Evolutionary conservation across 2,888 invertebrate genomes (phyloP), one percentile per base, ranked within the genome.

Genomic region (Folsomia candida): DNA sequence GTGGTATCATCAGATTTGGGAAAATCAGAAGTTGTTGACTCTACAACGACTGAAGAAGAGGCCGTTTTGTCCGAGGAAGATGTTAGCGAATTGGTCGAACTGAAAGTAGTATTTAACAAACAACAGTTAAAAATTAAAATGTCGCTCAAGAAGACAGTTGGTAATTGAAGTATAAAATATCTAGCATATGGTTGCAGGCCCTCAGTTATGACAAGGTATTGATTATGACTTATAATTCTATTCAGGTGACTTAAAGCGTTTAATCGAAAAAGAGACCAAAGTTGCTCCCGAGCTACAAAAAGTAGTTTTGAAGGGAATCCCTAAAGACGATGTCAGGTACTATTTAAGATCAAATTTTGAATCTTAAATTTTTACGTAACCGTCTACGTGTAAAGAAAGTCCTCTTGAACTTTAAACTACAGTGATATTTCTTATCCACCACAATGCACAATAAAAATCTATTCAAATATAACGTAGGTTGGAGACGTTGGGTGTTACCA

Each of bases 221-320:
- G 47, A 18, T 47, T 47, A 47, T 47, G 18, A 47, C 9, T 47
- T 9, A 11, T 47, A 11, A 47, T 47, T 47, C 18, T 47, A 57
- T 63, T 20, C 51, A 77, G 77, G 70, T 61, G 70, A 77, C 63
- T 62, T 78, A 51, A 78, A 78, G 66, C 62, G 66, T 27, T 29
- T 71, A 62, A 73, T 78, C 29, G 74, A 76, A 67, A 69, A 61
- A 27, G 47, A 63, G 20, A 75, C 74, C 14, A 65, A 69, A 37
- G 92, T 94, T 76, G 91, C 92, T 73, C 88, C 90, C 82, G 88
- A 89, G 29, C 91, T 93, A 86, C 94, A 94, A 83, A 94, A 94
- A 85, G 87, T 94, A 69, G 92, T 94, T 88, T 90, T 90, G 80
- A 93, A 92, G 86, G 94, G 94, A 76, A 87, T 93, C 85, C 90